phyloP scores from a whole-genome alignment of 2,888 invertebrate genomes.

The Agrotis ipsilon region DNA sequence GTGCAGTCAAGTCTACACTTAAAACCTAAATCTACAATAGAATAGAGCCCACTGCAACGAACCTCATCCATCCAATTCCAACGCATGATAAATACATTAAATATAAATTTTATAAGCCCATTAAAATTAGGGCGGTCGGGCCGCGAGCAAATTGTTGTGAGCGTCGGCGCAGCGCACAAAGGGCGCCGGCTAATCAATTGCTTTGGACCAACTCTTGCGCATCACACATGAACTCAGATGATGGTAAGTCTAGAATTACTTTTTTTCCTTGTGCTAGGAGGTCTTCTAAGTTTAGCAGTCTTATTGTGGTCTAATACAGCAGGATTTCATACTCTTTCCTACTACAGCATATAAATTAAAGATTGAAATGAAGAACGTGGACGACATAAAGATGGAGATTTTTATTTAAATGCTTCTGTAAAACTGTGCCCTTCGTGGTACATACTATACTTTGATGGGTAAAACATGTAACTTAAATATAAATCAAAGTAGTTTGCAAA shows the following conservation, averaged over 20 bases:
- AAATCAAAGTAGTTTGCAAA: too few species aligned
- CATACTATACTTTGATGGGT: background rate
- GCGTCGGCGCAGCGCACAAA: constrained; percentile 87
- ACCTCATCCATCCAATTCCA: constrained; percentile 74
- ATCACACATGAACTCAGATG: constrained; percentile 38
- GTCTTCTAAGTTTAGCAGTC: too few species aligned
- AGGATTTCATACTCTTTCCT: too few species aligned
- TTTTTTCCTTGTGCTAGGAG: constrained; percentile 9
- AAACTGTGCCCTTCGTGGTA: background rate
- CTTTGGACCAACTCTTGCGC: constrained; percentile 74
- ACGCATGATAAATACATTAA: constrained; percentile 89
- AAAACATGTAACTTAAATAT: too few species aligned
- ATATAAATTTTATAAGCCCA: constrained; percentile 91
- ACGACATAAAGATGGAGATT: background rate
- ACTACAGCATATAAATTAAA: too few species aligned
- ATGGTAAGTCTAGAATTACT: constrained; percentile 31
- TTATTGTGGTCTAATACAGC: too few species aligned
- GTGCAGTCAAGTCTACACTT: too few species aligned
- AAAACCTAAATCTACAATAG: too few species aligned
- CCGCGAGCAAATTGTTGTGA: constrained; percentile 90
- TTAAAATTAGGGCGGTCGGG: constrained; percentile 91
- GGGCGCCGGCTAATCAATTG: constrained; percentile 89
- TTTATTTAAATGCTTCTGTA: background rate
- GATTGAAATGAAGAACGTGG: too few species aligned
- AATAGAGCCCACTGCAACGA: background rate